phyloP scores from a whole-genome alignment of 1,140 invertebrate genomes.

The Rhagoletis pomonella region DNA sequence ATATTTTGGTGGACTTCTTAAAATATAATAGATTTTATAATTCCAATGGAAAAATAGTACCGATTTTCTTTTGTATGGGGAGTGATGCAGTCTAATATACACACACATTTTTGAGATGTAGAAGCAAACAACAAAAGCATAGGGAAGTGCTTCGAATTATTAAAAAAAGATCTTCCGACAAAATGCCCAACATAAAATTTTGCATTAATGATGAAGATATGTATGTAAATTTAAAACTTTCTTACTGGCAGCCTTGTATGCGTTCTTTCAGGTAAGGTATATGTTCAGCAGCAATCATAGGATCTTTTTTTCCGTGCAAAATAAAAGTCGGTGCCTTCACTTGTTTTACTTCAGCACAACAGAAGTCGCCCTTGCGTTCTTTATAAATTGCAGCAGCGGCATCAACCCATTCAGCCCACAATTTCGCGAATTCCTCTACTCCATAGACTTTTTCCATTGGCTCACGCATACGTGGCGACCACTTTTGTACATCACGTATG shows the following conservation, averaged over 20 bases:
- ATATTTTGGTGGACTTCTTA: no score
- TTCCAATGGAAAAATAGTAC: no score
- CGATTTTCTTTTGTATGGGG: no score
- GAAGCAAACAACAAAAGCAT: no score
- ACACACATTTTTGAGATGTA: no score
- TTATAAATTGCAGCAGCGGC: slow-evolving; percentile 78
- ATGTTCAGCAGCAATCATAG: slow-evolving; percentile 84
- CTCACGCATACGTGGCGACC: slow-evolving; percentile 86
- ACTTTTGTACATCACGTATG: slow-evolving; percentile 82
- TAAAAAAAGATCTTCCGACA: no score
- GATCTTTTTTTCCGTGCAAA: slow-evolving; percentile 88
- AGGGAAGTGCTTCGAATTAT: no score
- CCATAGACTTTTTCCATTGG: slow-evolving; percentile 86
- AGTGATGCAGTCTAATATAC: no score
- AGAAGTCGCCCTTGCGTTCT: slow-evolving; percentile 82
- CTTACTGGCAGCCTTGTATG: slow-evolving; percentile 51
- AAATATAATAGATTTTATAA: no score
- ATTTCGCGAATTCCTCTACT: slow-evolving; percentile 80
- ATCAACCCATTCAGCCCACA: slow-evolving; percentile 86
- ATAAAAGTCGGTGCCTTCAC: slow-evolving; percentile 86
- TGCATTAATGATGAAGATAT: no score
- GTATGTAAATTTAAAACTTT: background rate
- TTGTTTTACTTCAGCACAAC: slow-evolving; percentile 78
- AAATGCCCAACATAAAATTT: no score
- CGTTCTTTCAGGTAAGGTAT: slow-evolving; percentile 78